Percentiles rank a stretch among this genome's conserved stretches.
These are phyloP conservation scores for Calliphora vicina DNA, from an alignment of 1,140 invertebrate species.

Conservation along the genomic window DNA sequence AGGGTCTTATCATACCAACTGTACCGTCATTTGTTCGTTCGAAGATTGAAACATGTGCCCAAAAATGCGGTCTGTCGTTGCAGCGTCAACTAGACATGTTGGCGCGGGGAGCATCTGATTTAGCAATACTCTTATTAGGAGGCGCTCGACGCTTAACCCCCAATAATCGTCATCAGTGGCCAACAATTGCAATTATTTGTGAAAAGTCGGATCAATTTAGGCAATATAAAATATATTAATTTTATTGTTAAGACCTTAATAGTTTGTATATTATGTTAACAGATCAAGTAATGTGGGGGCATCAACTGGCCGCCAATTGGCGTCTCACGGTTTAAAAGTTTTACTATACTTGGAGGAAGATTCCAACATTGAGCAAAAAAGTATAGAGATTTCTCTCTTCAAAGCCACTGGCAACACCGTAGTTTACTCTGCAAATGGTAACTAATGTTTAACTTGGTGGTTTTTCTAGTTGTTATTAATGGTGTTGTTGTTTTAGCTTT, in stretches of 20 bases:
- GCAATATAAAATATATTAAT: not conserved
- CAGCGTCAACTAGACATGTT: slow-evolving; percentile 78
- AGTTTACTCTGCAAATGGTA: slow-evolving; percentile 56
- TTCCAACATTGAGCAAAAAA: slow-evolving; percentile 60
- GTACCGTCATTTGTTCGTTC: slow-evolving; percentile 73
- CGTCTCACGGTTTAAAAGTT: slow-evolving; percentile 81
- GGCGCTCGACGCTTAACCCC: slow-evolving; percentile 78
- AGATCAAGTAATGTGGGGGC: slow-evolving; percentile 75
- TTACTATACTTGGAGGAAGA: slow-evolving; percentile 72
- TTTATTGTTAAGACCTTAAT: not conserved
- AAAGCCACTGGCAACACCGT: slow-evolving; percentile 58
- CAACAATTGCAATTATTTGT: slow-evolving; percentile 78
- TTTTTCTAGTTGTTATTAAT: not conserved
- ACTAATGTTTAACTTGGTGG: not conserved
- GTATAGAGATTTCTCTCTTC: slow-evolving; percentile 60
- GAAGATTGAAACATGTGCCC: slow-evolving; percentile 73
- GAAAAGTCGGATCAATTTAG: slow-evolving; percentile 54
- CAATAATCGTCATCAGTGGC: slow-evolving; percentile 83
- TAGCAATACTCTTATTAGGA: slow-evolving; percentile 79
- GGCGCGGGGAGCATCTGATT: slow-evolving; percentile 79
- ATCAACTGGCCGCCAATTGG: slow-evolving; percentile 80
- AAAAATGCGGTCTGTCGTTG: slow-evolving; percentile 72
- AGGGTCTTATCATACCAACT: slow-evolving; percentile 80
- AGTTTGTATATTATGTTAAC: slow-evolving; percentile 36
- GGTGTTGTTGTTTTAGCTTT: slow-evolving; percentile 48